phyloP scores from a whole-genome alignment of 2,888 invertebrate genomes.

The Athalia rosae region DNA sequence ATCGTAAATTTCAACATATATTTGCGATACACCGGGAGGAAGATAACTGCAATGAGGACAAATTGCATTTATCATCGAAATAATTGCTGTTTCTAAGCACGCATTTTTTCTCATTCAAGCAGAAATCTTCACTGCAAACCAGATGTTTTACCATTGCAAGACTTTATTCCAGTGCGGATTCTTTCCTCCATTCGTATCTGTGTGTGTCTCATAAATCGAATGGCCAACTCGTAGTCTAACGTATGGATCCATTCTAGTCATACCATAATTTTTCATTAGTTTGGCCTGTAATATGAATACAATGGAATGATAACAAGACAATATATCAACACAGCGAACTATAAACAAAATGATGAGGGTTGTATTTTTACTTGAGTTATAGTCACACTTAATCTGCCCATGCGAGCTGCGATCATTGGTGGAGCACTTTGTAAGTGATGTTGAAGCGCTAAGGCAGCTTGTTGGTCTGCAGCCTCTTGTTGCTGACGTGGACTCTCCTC shows the following conservation, averaged over 20 bases:
- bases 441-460: slow-evolving; percentile 84
- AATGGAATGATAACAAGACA: no score
- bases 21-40: slow-evolving; percentile 90
- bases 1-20: slow-evolving; percentile 96
- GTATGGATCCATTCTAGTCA: slow-evolving; percentile 97
- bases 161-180: slow-evolving; percentile 97
- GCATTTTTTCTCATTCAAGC: background rate
- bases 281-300: slow-evolving; percentile 79
- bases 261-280: slow-evolving; percentile 94
- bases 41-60: slow-evolving; percentile 79
- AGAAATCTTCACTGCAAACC: background rate
- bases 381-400: slow-evolving; percentile 88
- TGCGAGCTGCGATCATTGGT: slow-evolving; percentile 74
- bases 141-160: slow-evolving; percentile 84
- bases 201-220: slow-evolving; percentile 96
- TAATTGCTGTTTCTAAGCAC: background rate
- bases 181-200: slow-evolving; percentile 95
- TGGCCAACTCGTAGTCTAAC: slow-evolving; percentile 94
- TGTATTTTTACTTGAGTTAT: slow-evolving; percentile 80
- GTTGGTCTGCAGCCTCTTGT: slow-evolving; percentile 85
- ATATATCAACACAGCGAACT: no score
- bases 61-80: background rate
- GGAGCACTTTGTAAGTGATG: slow-evolving; percentile 78
- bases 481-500: slow-evolving; percentile 78
- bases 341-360: no score